These are phyloP conservation scores for Andrena bicolor DNA, from an alignment of 2,888 invertebrate species.

Conservation along the genomic window DNA sequence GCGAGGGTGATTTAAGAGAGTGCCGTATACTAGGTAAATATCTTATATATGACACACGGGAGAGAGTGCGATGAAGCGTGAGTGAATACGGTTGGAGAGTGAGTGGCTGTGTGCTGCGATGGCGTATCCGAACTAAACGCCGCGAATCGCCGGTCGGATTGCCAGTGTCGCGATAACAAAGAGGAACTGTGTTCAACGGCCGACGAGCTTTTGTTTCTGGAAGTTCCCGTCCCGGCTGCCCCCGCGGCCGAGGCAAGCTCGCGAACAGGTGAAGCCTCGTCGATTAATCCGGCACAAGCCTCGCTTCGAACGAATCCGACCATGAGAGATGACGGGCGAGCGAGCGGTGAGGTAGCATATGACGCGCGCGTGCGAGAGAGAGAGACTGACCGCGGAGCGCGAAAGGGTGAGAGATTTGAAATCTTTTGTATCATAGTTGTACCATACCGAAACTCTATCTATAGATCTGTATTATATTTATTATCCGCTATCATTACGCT, in stretches of 20 bases:
- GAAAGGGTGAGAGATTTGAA: conserved; percentile 44
- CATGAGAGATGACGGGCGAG: conserved; percentile 29
- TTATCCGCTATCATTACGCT: conserved; percentile 80
- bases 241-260: conserved; percentile 29
- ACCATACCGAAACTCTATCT: conserved; percentile 83
- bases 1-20: conserved; percentile 69
- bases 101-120: conserved; percentile 26
- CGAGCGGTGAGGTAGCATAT: conserved; percentile 49
- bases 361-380: conserved; percentile 55
- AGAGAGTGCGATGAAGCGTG: conserved; percentile 66
- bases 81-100: conserved; percentile 49
- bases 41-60: conserved; percentile 65
- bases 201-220: conserved; percentile 40
- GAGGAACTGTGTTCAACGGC: conserved; percentile 23
- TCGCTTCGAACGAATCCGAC: conserved; percentile 54
- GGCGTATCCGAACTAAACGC: conserved; percentile 22
- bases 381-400: conserved; percentile 69
- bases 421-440: conserved; percentile 84
- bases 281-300: conserved; percentile 48
- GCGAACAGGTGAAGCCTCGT: conserved; percentile 22
- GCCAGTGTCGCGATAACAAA: conserved; percentile 41
- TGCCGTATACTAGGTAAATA: conserved; percentile 73
- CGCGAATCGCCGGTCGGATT: conserved; percentile 34
- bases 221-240: conserved; percentile 35
- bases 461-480: conserved; percentile 84